Conservation (phyloP, 2,888 invertebrate genomes). For the Colostygia pectinataria region DNA sequence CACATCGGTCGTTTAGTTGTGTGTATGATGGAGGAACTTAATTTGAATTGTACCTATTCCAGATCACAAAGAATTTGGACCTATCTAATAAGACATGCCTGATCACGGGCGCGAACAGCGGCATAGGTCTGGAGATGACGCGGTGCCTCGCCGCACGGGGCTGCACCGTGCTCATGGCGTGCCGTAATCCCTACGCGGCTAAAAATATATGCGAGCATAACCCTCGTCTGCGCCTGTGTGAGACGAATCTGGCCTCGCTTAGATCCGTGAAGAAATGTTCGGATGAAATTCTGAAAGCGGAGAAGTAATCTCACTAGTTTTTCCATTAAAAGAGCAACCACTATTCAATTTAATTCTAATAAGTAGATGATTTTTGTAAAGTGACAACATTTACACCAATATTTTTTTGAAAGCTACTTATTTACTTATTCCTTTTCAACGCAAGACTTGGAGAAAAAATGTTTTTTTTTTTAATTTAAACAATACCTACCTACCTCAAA, state of each 20-base stretch:
- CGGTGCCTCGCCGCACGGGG: conserved; percentile 90
- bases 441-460: too few species aligned
- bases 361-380: too few species aligned
- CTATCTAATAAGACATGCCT: conserved; percentile 91
- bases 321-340: too few species aligned
- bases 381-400: too few species aligned
- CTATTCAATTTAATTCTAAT: too few species aligned
- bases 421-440: too few species aligned
- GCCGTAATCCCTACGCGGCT: conserved; percentile 86
- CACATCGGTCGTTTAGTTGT: too few species aligned
- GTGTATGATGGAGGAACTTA: too few species aligned
- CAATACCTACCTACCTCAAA: too few species aligned
- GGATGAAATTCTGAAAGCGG: conserved; percentile 48
- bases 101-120: conserved; percentile 96
- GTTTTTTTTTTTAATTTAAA: too few species aligned
- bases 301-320: conserved; percentile 51
- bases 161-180: conserved; percentile 93
- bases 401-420: too few species aligned
- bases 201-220: conserved; percentile 47
- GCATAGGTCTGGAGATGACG: conserved; percentile 97
- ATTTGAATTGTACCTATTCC: neutral
- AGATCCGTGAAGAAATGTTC: conserved; percentile 63
- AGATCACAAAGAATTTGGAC: conserved; percentile 91
- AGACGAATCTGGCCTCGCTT: conserved; percentile 66
- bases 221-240: conserved; percentile 50